phyloP scores from a whole-genome alignment of 2,113 vertebrate species.

The Vidua chalybeata region DNA sequence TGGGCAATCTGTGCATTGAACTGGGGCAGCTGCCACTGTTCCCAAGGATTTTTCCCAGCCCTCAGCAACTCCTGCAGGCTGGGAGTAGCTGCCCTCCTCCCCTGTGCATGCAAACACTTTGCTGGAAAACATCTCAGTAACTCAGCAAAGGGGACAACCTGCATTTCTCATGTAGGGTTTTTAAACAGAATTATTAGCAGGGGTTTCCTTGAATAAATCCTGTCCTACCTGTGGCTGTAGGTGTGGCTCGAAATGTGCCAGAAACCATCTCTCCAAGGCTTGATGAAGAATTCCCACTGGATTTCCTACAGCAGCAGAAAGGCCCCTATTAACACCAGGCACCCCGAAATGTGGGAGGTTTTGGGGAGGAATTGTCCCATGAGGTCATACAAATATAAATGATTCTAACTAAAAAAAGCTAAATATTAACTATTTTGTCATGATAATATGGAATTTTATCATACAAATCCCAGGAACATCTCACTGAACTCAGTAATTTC shows the following conservation, averaged over 20 bases:
- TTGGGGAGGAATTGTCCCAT: not conserved
- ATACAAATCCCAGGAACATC: not conserved
- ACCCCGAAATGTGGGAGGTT: not conserved
- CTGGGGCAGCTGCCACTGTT: not conserved
- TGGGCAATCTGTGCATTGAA: not conserved
- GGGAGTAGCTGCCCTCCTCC: not conserved
- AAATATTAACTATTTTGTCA: not conserved
- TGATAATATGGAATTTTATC: not conserved
- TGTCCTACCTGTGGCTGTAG: slow-evolving; percentile 86
- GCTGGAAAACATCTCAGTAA: not conserved
- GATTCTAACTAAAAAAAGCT: not conserved
- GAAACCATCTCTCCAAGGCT: slow-evolving; percentile 98
- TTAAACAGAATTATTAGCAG: not conserved
- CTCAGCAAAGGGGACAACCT: not conserved
- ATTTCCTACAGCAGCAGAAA: slow-evolving; percentile 81
- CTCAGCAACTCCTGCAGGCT: not conserved
- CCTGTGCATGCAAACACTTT: not conserved
- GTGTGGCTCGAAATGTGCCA: slow-evolving; percentile 92
- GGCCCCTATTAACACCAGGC: not conserved
- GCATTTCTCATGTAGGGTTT: accelerated
- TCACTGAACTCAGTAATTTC: not conserved
- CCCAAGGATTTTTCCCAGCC: not conserved
- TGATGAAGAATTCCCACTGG: slow-evolving; percentile 95
- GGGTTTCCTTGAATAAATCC: not conserved
- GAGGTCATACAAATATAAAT: not conserved